Evolutionary conservation across 2,888 invertebrate species (phyloP).

Genomic region (Molorchus minor): DNA sequence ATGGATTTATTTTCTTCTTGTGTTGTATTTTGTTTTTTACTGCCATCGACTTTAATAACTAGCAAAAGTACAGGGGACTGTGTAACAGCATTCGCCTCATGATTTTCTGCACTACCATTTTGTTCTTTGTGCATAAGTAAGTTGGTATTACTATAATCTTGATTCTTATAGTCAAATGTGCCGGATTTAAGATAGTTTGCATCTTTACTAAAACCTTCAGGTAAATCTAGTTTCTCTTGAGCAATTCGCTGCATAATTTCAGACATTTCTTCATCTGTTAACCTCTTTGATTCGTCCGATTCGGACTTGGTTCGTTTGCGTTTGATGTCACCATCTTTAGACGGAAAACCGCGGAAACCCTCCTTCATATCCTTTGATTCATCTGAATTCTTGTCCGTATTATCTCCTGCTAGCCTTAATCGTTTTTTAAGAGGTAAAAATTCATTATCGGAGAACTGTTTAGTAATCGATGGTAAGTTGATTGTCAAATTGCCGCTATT

Average conservation of each 20-base stretch:
- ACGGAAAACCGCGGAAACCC: conserved; percentile 18
- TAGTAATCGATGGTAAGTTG: conserved; percentile 25
- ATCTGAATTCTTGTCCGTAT: background rate
- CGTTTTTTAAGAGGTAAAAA: conserved; percentile 26
- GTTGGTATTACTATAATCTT: background rate
- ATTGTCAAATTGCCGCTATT: conserved; percentile 16
- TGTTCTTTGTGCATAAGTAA: conserved; percentile 11
- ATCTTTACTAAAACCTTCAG: background rate
- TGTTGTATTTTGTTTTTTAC: conserved; percentile 9
- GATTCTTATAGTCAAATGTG: conserved; percentile 4
- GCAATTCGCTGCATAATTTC: conserved; percentile 10
- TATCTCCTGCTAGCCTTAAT: conserved; percentile 9
- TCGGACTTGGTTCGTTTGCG: background rate
- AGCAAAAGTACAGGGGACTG: conserved; percentile 14
- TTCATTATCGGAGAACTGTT: conserved; percentile 26
- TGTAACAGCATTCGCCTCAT: no score
- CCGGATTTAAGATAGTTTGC: background rate
- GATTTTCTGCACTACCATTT: no score
- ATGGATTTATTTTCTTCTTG: conserved; percentile 2
- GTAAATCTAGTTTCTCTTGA: background rate
- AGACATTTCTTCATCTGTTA: conserved; percentile 15
- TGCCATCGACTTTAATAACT: conserved; percentile 14
- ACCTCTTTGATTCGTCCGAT: background rate
- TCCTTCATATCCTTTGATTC: conserved; percentile 12
- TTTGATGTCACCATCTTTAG: background rate